A percentile compares a stretch with the other conserved stretches of the same genome.
These are phyloP conservation scores for Cynocephalus volans DNA, from an alignment of 2,113 vertebrate species.

Conservation along the genomic window DNA sequence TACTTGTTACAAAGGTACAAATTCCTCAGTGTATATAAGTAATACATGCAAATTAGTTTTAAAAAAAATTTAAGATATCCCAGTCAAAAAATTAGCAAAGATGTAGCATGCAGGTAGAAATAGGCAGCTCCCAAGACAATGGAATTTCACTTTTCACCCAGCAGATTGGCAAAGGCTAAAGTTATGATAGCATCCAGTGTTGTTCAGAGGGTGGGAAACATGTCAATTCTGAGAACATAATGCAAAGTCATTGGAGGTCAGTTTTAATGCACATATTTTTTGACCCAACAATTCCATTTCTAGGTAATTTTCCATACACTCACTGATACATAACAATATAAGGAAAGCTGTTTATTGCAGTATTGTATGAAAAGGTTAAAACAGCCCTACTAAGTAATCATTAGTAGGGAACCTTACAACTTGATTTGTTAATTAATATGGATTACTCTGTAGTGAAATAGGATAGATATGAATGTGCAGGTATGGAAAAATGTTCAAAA, in stretches of 20 bases:
- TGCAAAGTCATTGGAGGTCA: conserved; percentile 19
- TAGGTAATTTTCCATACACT: conserved; percentile 28
- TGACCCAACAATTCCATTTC: conserved; percentile 44
- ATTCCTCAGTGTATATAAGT: background rate
- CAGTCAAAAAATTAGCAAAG: background rate
- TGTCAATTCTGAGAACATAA: conserved; percentile 21
- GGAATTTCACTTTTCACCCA: conserved; percentile 22
- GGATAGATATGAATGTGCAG: background rate
- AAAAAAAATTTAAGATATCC: background rate
- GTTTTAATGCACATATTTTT: conserved; percentile 40
- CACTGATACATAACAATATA: background rate
- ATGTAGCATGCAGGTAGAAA: background rate
- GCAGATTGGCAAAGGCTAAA: background rate
- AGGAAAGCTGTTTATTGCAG: conserved; percentile 15
- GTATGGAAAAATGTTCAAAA: conserved; percentile 10
- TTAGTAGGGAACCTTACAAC: conserved; percentile 17
- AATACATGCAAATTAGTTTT: conserved; percentile 4
- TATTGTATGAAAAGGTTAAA: conserved; percentile 33
- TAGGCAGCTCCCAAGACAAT: background rate
- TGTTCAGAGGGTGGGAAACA: background rate
- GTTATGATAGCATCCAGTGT: background rate
- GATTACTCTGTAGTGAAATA: conserved; percentile 3
- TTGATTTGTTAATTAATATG: background rate
- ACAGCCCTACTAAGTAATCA: background rate
- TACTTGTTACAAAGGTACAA: conserved; percentile 49